phyloP scores from a whole-genome alignment of 1,140 invertebrate species.

The Trialeurodes vaporariorum region DNA sequence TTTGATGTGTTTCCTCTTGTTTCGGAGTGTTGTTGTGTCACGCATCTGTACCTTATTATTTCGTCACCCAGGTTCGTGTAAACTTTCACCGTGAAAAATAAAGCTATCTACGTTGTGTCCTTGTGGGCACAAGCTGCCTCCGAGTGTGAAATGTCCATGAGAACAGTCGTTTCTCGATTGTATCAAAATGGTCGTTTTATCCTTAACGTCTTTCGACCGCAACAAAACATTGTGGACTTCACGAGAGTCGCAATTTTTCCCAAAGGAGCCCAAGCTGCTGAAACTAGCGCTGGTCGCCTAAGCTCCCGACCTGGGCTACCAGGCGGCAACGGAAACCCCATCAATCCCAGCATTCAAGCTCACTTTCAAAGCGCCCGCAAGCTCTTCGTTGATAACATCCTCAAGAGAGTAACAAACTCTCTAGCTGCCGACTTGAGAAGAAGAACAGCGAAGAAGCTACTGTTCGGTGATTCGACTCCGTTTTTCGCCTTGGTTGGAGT shows the following conservation, averaged over 20 bases:
- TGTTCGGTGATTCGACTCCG: slow-evolving; percentile 56
- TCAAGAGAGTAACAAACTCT: slow-evolving; percentile 52
- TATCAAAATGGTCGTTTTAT: slow-evolving; percentile 41
- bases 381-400: slow-evolving; percentile 53
- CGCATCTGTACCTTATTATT: no score
- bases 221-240: slow-evolving; percentile 19
- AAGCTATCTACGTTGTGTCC: slow-evolving; percentile 24
- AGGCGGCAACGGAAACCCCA: neutral
- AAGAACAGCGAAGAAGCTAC: slow-evolving; percentile 45
- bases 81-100: slow-evolving; percentile 52
- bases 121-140: slow-evolving; percentile 30
- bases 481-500: slow-evolving; percentile 65
- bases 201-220: slow-evolving; percentile 16
- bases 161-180: slow-evolving; percentile 37
- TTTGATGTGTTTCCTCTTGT: no score
- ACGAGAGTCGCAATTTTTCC: slow-evolving; percentile 19
- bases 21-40: no score
- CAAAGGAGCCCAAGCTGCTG: slow-evolving; percentile 11
- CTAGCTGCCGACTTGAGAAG: slow-evolving; percentile 48
- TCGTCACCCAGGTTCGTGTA: no score
- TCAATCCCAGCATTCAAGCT: slow-evolving; percentile 14
- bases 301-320: slow-evolving; percentile 5
- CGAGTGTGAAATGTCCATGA: slow-evolving; percentile 41
- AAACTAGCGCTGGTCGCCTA: neutral
- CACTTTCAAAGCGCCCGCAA: slow-evolving; percentile 37